A percentile compares a stretch with the other conserved stretches of the same genome.
These are phyloP conservation scores for Aphidius gifuensis DNA, from an alignment of 1,140 invertebrate genomes.

Conservation along the genomic window DNA sequence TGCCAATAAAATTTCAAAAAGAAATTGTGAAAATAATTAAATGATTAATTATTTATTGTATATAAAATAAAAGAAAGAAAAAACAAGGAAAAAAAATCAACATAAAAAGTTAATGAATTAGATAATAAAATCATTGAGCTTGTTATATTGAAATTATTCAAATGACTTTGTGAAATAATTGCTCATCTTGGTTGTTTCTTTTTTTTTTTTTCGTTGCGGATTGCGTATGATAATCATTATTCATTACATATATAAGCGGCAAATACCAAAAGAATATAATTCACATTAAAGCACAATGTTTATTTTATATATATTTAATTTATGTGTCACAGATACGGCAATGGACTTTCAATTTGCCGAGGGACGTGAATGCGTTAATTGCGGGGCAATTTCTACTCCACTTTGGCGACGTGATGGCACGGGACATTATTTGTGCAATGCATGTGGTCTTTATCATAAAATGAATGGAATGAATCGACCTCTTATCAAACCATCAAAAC, in stretches of 20 bases:
- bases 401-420: conserved; percentile 93
- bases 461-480: conserved; percentile 93
- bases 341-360: conserved; percentile 83
- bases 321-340: conserved; percentile 62
- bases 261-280: neutral
- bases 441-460: conserved; percentile 94
- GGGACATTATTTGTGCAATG: conserved; percentile 97
- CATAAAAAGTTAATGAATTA: too few relatives aligned
- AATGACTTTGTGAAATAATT: too few relatives aligned
- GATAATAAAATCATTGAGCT: too few relatives aligned
- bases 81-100: too few relatives aligned
- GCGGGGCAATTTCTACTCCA: conserved; percentile 92
- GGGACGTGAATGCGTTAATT: conserved; percentile 94
- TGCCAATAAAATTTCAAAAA: too few relatives aligned
- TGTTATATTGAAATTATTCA: too few relatives aligned
- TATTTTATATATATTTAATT: conserved; percentile 4
- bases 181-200: too few relatives aligned
- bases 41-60: too few relatives aligned
- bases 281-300: conserved; percentile 2
- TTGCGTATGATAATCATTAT: neutral
- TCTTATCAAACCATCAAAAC: conserved; percentile 83
- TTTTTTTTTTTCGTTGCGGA: too few relatives aligned
- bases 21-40: too few relatives aligned
- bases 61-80: too few relatives aligned
- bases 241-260: neutral